Conservation (phyloP, 37 sponge, comb jelly and placozoan genomes). For the Tethya wilhelma region DNA sequence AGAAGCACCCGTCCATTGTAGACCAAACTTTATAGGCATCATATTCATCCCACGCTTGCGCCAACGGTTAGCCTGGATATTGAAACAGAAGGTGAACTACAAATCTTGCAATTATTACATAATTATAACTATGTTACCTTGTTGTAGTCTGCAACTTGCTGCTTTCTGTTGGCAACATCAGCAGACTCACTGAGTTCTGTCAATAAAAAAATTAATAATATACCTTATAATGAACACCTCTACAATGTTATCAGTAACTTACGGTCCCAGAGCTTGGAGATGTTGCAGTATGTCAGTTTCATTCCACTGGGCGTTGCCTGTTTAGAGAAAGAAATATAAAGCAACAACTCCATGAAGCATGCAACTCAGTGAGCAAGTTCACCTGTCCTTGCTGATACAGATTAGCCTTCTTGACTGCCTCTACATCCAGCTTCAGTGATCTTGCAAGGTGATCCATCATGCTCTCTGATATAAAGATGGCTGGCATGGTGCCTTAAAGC, state of each 20-base stretch:
- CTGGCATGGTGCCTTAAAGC: slow-evolving; percentile 61
- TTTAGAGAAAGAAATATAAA: not conserved
- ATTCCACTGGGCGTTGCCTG: slow-evolving; percentile 51
- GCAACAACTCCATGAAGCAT: not conserved
- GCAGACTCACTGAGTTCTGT: slow-evolving; percentile 65
- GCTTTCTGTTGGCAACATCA: slow-evolving; percentile 52
- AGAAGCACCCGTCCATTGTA: slow-evolving; percentile 14
- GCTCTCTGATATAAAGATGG: slow-evolving; percentile 79
- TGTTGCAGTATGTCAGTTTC: slow-evolving; percentile 73
- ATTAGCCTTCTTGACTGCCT: slow-evolving; percentile 57
- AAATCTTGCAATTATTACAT: not conserved
- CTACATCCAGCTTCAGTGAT: slow-evolving; percentile 47
- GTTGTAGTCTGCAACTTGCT: slow-evolving; percentile 46
- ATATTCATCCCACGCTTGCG: slow-evolving; percentile 62
- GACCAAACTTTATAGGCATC: slow-evolving; percentile 57
- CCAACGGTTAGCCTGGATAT: slow-evolving; percentile 76
- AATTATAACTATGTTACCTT: slow-evolving; percentile 23
- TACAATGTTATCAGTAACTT: slow-evolving; percentile 5
- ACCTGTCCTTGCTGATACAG: slow-evolving; percentile 70
- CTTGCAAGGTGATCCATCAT: slow-evolving; percentile 78
- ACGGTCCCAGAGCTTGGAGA: slow-evolving; percentile 74
- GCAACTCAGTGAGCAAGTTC: not conserved
- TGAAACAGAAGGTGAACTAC: not conserved
- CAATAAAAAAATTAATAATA: not conserved
- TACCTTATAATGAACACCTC: not conserved